Evolutionary conservation across 2,113 vertebrate genomes (phyloP).

Genomic region (Pterocles burchelli): DNA sequence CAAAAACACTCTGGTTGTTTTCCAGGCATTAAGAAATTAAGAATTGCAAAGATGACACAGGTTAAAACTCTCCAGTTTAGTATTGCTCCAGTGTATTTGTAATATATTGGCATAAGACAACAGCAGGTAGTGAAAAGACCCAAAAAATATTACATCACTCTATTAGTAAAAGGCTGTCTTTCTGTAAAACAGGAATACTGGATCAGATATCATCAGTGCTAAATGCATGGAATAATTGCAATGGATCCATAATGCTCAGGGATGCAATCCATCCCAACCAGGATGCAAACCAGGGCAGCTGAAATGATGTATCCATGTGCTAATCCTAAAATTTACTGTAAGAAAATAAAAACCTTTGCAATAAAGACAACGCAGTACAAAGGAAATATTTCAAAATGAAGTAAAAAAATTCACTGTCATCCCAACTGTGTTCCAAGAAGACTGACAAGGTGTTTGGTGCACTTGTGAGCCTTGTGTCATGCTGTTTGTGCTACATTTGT

Average conservation of each 20-base stretch:
- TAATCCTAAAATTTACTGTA: background rate
- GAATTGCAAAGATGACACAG: background rate
- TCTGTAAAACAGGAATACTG: background rate
- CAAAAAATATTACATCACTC: background rate
- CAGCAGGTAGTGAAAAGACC: background rate
- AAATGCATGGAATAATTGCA: background rate
- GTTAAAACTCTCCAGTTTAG: background rate
- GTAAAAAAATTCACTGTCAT: background rate
- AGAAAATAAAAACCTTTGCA: background rate
- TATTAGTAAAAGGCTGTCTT: background rate
- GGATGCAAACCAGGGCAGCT: background rate
- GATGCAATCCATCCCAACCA: background rate
- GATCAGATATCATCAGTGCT: background rate
- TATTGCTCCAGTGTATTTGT: background rate
- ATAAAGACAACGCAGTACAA: background rate
- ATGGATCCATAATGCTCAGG: background rate
- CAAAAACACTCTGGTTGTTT: background rate
- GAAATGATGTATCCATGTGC: rapidly evolving
- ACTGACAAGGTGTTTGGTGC: background rate
- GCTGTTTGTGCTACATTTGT: rapidly evolving
- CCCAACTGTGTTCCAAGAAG: background rate
- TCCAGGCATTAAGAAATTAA: background rate
- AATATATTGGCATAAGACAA: background rate
- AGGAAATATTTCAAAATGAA: background rate
- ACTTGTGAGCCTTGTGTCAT: background rate